Evolutionary conservation across 2,797 vertebrate species (phyloP).

Genomic region (Phataginus tricuspis): DNA sequence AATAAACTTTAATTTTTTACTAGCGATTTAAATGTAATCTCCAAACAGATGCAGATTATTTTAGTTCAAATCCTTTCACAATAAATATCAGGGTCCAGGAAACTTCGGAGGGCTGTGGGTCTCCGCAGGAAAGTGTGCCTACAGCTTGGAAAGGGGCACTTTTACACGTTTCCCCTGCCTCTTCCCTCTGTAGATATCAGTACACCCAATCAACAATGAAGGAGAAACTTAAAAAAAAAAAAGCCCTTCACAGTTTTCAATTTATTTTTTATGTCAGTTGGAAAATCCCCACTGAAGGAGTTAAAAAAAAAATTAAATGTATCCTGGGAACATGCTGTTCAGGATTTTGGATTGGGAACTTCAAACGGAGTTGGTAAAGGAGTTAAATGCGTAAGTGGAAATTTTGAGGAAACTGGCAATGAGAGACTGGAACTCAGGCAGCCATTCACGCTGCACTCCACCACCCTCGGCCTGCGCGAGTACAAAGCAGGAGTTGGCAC

Average conservation of each 20-base stretch:
- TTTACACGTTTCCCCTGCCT: neutral
- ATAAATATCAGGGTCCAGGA: conserved; percentile 11
- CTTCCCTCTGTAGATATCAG: conserved; percentile 6
- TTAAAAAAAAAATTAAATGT: conserved; percentile 87
- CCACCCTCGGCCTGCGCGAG: conserved; percentile 92
- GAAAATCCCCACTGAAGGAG: conserved; percentile 85
- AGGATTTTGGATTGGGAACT: conserved; percentile 89
- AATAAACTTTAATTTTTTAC: conserved; percentile 55
- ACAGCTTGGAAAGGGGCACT: neutral
- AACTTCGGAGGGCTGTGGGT: neutral
- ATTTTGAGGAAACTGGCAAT: conserved; percentile 95
- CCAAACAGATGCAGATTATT: conserved; percentile 36
- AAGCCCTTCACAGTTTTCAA: conserved; percentile 17
- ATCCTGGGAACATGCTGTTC: conserved; percentile 91
- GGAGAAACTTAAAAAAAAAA: neutral
- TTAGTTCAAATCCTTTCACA: conserved; percentile 37
- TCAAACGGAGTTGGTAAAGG: conserved; percentile 89
- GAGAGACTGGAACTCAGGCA: conserved; percentile 92
- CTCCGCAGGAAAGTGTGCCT: neutral
- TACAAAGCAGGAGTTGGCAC: conserved; percentile 92
- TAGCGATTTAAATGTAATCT: conserved; percentile 58
- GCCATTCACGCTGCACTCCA: conserved; percentile 91
- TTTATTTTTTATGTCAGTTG: conserved; percentile 80
- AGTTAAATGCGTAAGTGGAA: conserved; percentile 97
- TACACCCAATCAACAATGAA: neutral